Percentiles rank a stretch among this genome's conserved stretches.
Evolutionary conservation across 2,888 invertebrate genomes (phyloP).

Genomic region (Neelides folsomi): DNA sequence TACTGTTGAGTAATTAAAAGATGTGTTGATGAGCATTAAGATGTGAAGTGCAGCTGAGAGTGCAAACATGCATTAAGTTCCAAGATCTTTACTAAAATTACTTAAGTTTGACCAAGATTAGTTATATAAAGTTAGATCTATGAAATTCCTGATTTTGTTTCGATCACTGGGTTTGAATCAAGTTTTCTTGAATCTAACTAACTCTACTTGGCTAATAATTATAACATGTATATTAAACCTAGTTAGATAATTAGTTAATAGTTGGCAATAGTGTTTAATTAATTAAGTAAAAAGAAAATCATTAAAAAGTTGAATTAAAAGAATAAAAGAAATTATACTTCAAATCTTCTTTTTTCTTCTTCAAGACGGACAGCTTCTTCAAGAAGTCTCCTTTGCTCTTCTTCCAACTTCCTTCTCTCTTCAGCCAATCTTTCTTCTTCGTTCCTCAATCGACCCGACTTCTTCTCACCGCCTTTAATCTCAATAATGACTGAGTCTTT

Average conservation of each 20-base stretch:
- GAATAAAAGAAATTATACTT: constrained; percentile 20
- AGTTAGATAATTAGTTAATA: neutral
- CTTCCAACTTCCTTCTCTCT: constrained; percentile 34
- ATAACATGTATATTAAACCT: no score
- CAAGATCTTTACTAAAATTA: no score
- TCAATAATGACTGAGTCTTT: constrained; percentile 34
- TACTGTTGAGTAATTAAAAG: no score
- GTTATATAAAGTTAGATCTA: no score
- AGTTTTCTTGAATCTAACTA: no score
- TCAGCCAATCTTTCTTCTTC: constrained; percentile 34
- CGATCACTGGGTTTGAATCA: no score
- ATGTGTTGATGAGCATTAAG: no score
- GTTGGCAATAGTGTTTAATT: neutral
- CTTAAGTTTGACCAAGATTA: no score
- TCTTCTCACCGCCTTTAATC: constrained; percentile 24
- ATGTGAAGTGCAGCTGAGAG: no score
- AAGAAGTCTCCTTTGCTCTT: constrained; percentile 33
- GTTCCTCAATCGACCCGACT: constrained; percentile 8
- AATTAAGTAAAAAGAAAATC: neutral
- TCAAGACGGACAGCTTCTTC: constrained; percentile 34
- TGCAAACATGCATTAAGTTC: no score
- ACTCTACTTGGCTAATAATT: no score
- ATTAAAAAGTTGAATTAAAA: neutral
- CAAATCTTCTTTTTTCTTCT: constrained; percentile 34
- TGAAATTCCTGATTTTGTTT: no score